phyloP scores from a whole-genome alignment of 2,113 vertebrate species.

The Rhinogobius similis region DNA sequence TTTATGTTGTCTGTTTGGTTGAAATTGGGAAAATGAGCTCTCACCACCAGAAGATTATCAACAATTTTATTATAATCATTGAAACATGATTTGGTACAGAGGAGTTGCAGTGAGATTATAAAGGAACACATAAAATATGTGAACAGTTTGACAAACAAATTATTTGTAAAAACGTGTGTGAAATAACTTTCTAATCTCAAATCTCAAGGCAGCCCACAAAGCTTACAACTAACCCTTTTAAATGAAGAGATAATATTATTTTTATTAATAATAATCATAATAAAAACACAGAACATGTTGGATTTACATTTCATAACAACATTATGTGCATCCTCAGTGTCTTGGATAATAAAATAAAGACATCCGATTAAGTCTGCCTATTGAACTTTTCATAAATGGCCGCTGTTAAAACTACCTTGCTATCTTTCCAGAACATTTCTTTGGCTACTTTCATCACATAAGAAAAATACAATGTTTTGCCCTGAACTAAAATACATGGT shows the following conservation, averaged over 20 bases:
- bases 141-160: slow-evolving; percentile 45
- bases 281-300: too few relatives aligned
- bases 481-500: neutral
- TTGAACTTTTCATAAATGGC: neutral
- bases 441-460: slow-evolving; percentile 21
- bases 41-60: slow-evolving; percentile 70
- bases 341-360: neutral
- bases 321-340: neutral
- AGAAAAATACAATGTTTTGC: neutral
- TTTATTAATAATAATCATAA: too few relatives aligned
- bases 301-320: neutral
- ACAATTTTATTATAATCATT: slow-evolving; percentile 81
- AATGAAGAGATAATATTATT: too few relatives aligned
- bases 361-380: neutral
- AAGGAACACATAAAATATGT: slow-evolving; percentile 36
- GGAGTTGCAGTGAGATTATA: slow-evolving; percentile 71
- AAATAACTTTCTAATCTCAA: slow-evolving; percentile 27
- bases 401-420: neutral
- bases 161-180: slow-evolving; percentile 33
- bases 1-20: too few relatives aligned
- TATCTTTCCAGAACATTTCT: slow-evolving; percentile 1
- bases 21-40: neutral
- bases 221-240: too few relatives aligned
- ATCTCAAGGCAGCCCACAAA: slow-evolving; percentile 24
- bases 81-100: slow-evolving; percentile 76